phyloP scores from a whole-genome alignment of 1,140 invertebrate species.

The Octopus sinensis region DNA sequence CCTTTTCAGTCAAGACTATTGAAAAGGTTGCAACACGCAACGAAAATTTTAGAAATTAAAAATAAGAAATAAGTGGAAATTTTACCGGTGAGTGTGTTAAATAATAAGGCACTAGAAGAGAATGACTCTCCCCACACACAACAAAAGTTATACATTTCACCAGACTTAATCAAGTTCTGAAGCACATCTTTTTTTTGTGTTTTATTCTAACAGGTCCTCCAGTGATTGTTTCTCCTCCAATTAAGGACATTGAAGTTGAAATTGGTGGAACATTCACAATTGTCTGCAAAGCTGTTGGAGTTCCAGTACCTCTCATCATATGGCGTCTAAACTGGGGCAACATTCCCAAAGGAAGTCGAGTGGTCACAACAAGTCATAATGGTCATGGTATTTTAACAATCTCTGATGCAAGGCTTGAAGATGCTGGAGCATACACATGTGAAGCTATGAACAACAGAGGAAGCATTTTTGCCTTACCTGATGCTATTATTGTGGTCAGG shows the following conservation, averaged over 20 bases:
- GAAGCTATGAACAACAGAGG: conserved; percentile 88
- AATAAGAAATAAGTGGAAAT: no score
- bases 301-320: conserved; percentile 84
- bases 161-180: no score
- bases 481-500: conserved; percentile 83
- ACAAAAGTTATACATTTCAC: no score
- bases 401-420: conserved; percentile 66
- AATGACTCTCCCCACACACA: no score
- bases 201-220: conserved; percentile 58
- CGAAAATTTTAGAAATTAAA: no score
- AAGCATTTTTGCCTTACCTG: conserved; percentile 81
- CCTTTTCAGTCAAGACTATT: no score
- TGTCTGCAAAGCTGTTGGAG: conserved; percentile 81
- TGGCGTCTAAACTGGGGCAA: conserved; percentile 98
- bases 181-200: not conserved
- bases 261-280: conserved; percentile 74
- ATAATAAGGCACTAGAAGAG: no score
- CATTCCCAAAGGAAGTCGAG: conserved; percentile 77
- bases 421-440: conserved; percentile 96
- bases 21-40: no score
- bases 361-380: conserved; percentile 69
- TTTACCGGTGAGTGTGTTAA: no score
- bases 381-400: conserved; percentile 82
- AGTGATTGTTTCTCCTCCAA: conserved; percentile 68
- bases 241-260: conserved; percentile 65